Base-by-base conservation (phyloP, 2,113 vertebrate species). In the Siniperca chuatsi region DNA sequence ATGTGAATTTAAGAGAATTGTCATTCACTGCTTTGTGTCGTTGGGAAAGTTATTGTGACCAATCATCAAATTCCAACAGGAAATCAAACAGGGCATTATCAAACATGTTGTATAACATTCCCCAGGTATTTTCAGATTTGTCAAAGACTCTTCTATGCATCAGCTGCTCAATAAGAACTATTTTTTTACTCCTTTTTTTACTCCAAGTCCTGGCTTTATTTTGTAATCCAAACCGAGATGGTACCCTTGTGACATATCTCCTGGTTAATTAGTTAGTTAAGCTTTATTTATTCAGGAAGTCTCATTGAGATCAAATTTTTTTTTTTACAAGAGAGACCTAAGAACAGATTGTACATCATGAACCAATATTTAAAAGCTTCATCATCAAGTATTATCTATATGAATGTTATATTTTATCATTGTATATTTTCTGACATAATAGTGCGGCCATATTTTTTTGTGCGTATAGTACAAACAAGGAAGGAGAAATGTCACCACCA, bases 31-130 rank as follows among this genome's bases (percentile, higher is more conserved):
- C 42, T 40, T 13, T 61, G 29, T 74, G 48, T 67, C 57, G 67
- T 25, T 66, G 20, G 33, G 33, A 82, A 46, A 86, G 50, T 50
- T 20, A 75, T 44, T 65, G 77, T 64, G 69, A 25, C 66, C 60
- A 74, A 50, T 79, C 50, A 76, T 87, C 18, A 82, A 71, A 46
- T 71, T 18, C 33, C 25, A 89, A 68, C 75, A 84, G 72, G 78
- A 87, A 86, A 75, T 84, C 68, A 78, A 52, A 70, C 12, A 62
- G 42, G 16, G 33, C n/a, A 5, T 9, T 18, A 60, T 79, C 0
- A 73, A 62, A 77, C 25, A 25, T 25, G 25, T 23, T 57, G 29
- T 62, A 16, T n/a, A 68, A 55, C 0, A 4, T 44, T 54, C 40
- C 29, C 10, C 29, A 37, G 29, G 13, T 25, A 20, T 55, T 48